Conservation (phyloP, 2,113 vertebrate genomes). For the Dromiciops gliroides region DNA sequence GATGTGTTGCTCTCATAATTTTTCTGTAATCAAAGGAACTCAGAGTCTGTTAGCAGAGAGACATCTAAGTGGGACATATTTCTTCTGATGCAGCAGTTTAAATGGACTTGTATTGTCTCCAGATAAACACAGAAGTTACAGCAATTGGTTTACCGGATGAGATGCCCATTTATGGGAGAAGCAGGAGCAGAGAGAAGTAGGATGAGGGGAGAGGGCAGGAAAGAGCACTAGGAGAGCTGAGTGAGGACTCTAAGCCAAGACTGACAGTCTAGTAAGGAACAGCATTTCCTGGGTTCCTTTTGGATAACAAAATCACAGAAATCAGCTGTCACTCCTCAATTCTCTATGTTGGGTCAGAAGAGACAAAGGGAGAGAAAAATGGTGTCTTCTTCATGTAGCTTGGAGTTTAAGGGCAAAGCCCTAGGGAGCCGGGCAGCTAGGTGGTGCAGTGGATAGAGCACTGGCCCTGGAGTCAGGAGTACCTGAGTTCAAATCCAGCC, state of each 20-base stretch:
- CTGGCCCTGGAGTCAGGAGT: too few species aligned
- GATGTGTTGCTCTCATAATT: neutral
- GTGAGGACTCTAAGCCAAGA: neutral
- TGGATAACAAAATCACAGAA: neutral
- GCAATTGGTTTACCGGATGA: constrained; percentile 63
- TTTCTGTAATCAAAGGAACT: constrained; percentile 48
- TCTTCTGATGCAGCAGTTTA: constrained; percentile 71
- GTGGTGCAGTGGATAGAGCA: too few species aligned
- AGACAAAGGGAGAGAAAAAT: neutral
- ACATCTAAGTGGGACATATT: constrained; percentile 68
- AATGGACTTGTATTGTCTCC: constrained; percentile 64
- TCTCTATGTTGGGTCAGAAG: neutral
- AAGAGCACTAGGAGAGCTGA: neutral
- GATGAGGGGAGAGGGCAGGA: neutral
- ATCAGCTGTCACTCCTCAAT: neutral
- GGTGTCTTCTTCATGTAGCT: neutral
- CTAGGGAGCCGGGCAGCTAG: neutral
- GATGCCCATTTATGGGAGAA: constrained; percentile 18
- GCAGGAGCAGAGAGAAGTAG: neutral
- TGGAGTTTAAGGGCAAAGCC: neutral
- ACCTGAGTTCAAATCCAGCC: too few species aligned
- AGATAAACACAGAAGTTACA: constrained; percentile 63
- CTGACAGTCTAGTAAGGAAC: neutral
- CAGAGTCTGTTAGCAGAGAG: constrained; percentile 42
- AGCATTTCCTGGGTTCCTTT: neutral